phyloP scores from a whole-genome alignment of 2,797 vertebrate species.

The Arrhamphus sclerolepis region DNA sequence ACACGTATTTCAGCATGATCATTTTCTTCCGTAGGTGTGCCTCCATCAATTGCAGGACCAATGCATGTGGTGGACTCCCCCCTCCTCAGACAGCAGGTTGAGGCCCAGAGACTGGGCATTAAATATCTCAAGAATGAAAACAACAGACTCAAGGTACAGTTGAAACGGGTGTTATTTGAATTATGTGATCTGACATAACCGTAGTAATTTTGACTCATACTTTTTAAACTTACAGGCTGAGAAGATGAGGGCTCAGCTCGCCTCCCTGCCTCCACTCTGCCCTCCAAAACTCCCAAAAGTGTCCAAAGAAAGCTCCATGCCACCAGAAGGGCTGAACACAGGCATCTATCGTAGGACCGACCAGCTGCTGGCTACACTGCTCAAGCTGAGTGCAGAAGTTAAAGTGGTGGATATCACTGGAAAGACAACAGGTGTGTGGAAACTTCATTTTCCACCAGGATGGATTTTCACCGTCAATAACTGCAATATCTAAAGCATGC shows the following conservation, averaged over 20 bases:
- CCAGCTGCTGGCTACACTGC: constrained; percentile 86
- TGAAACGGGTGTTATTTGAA: neutral
- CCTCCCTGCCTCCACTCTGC: constrained; percentile 83
- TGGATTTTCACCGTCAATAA: no score
- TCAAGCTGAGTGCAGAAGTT: constrained; percentile 86
- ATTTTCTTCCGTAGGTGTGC: no score
- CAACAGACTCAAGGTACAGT: constrained; percentile 85
- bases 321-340: constrained; percentile 76
- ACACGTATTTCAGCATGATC: no score
- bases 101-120: constrained; percentile 86
- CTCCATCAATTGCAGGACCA: constrained; percentile 58
- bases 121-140: constrained; percentile 91
- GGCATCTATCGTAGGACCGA: constrained; percentile 86
- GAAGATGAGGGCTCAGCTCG: constrained; percentile 86
- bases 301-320: constrained; percentile 68
- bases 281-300: constrained; percentile 80
- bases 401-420: constrained; percentile 89
- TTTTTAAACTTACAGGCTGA: constrained; percentile 82
- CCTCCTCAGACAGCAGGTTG: constrained; percentile 90
- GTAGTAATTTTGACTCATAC: neutral
- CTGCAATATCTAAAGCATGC: no score
- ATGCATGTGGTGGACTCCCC: constrained; percentile 90
- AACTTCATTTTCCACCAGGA: no score
- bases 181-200: neutral
- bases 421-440: constrained; percentile 79